A percentile compares a stretch with the other conserved stretches of the same genome.
Evolutionary conservation across 2,888 invertebrate genomes (phyloP).

Genomic region (Rhingia rostrata): DNA sequence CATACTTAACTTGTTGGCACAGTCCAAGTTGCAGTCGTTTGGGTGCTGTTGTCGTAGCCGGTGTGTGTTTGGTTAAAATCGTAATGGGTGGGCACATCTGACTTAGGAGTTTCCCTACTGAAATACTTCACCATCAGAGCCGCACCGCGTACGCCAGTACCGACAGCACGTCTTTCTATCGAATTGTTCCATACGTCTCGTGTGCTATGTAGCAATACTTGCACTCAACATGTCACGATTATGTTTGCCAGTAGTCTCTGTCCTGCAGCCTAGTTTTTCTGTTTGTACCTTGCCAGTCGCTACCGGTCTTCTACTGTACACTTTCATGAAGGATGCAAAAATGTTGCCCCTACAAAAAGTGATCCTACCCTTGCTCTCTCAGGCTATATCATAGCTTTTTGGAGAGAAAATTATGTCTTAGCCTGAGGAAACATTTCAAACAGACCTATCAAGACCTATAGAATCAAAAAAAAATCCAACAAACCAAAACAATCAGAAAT

Average conservation of each 20-base stretch:
- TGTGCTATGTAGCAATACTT: constrained; percentile 53
- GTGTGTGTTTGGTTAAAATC: constrained; percentile 36
- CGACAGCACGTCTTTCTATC: constrained; percentile 50
- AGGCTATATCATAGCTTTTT: not conserved
- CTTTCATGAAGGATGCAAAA: constrained; percentile 2
- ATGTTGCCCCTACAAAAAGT: constrained; percentile 26
- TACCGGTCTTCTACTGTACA: constrained; percentile 15
- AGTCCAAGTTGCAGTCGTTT: constrained; percentile 12
- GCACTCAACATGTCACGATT: constrained; percentile 70
- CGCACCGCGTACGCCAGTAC: constrained; percentile 10
- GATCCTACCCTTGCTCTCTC: constrained; percentile 2
- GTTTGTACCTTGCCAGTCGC: not conserved
- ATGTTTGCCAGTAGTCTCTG: constrained; percentile 53
- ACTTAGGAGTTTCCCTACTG: constrained; percentile 30
- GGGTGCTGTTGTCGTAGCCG: constrained; percentile 3
- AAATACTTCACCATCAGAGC: not conserved
- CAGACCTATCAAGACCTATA: constrained; percentile 1
- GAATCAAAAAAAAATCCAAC: no score
- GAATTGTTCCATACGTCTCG: constrained; percentile 64
- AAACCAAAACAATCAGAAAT: no score
- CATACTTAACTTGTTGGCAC: constrained; percentile 28
- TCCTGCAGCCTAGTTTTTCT: constrained; percentile 39
- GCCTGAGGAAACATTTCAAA: not conserved
- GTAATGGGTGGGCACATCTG: constrained; percentile 62
- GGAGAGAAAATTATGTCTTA: constrained; percentile 1